Evolutionary conservation across 1,140 invertebrate genomes (phyloP), one percentile per base, ranked within the genome.

Genomic region (Cyrtorhinus lividipennis): DNA sequence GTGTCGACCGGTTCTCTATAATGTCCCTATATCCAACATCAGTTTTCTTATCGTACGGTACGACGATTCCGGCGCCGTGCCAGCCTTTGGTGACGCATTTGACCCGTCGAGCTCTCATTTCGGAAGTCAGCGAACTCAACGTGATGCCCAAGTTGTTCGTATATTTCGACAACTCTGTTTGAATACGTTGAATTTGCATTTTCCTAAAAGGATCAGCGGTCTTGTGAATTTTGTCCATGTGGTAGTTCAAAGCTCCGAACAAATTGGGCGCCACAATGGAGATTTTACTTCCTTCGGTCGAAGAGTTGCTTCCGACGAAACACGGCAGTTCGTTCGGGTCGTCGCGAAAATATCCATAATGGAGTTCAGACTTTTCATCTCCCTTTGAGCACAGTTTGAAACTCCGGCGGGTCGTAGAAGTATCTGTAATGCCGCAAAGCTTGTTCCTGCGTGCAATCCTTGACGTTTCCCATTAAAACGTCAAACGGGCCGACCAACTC

Each of bases 341-440:
- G 77, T 96, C 92, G 71, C 91, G 80, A 76, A 84, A 95, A 73
- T 95, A 66, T 27, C 60, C 62, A 65, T 62, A 63, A 72, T 78
- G 85, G 83, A 61, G 25, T n/a, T 56, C 27, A 23, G 25, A 38
- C 18, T 62, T 56, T 13, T 56, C 26, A 38, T 64, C 38, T 8
- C 22, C 24, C 56, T 30, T n/a, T 65, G 10, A 65, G 56, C 18
- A 65, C 64, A 1, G 64, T 65, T 76, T 88, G 87, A 74, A 95
- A 92, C 76, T 96, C 92, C 30, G 93, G 92, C 46, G 90, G 89
- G 80, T 97, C 93, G 76, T 89, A 93, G 73, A 83, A 95, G 76
- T 88, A 95, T 69, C 93, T 79, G 85, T 89, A 95, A 72, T 95
- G 90, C 30, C 73, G 66, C 2, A 70, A 45, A 46, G 61, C 61